Percentiles rank a stretch among this genome's conserved stretches.
These are phyloP conservation scores for Actinia tenebrosa DNA, from an alignment of 64 coral and sea anemone species.

Conservation along the genomic window DNA sequence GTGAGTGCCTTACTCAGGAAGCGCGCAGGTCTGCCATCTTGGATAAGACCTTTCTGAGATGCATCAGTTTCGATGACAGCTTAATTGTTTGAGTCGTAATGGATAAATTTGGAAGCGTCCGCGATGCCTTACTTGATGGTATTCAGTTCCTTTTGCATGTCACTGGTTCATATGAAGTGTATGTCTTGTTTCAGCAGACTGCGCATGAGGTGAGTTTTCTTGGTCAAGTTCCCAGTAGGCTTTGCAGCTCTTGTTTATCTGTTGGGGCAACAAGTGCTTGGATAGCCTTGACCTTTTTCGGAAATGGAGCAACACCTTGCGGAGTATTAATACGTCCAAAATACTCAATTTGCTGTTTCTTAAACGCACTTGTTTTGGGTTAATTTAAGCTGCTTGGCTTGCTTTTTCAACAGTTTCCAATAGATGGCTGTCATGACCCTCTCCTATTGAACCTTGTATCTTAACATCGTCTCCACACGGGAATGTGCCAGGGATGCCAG, in stretches of 20 bases:
- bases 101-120: slow-evolving; percentile 10
- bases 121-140: slow-evolving; percentile 21
- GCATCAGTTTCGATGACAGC: slow-evolving; percentile 34
- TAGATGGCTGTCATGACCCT: too few relatives aligned
- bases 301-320: too few relatives aligned
- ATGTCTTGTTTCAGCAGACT: slow-evolving; percentile 44
- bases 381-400: too few relatives aligned
- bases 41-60: slow-evolving; percentile 23
- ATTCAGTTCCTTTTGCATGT: slow-evolving; percentile 15
- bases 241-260: slow-evolving; percentile 51
- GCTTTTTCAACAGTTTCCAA: too few relatives aligned
- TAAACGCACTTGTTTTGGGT: background rate
- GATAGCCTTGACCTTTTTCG: too few relatives aligned
- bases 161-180: slow-evolving; percentile 34
- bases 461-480: too few relatives aligned
- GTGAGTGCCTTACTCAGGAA: slow-evolving; percentile 40
- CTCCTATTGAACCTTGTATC: too few relatives aligned
- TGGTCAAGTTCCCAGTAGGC: slow-evolving; percentile 21
- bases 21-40: slow-evolving; percentile 19
- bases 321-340: slow-evolving; percentile 47
- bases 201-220: slow-evolving; percentile 39
- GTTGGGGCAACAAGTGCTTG: background rate
- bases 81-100: slow-evolving; percentile 25
- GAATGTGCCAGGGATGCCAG: slow-evolving; percentile 14
- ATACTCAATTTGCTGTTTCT: slow-evolving; percentile 25